phyloP scores from a whole-genome alignment of 2,888 invertebrate genomes.

The Gandaritis pyraliata region DNA sequence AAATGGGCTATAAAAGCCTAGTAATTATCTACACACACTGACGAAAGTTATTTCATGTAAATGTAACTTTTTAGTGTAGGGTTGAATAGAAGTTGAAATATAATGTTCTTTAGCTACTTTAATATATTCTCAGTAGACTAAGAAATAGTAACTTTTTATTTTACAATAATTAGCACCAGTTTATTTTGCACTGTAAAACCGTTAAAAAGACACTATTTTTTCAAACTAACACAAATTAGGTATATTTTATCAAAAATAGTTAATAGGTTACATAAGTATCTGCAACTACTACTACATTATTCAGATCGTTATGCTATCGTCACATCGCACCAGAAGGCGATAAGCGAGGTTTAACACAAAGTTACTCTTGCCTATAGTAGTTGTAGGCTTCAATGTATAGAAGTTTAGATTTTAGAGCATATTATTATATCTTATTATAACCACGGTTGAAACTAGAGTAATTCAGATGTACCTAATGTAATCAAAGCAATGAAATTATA shows the following conservation, averaged over 20 bases:
- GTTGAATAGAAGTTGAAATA: slow-evolving; percentile 20
- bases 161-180: slow-evolving; percentile 57
- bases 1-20: no score
- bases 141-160: slow-evolving; percentile 27
- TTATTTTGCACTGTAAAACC: slow-evolving; percentile 57
- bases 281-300: no score
- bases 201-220: slow-evolving; percentile 53
- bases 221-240: slow-evolving; percentile 44
- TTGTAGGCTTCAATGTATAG: slow-evolving; percentile 42
- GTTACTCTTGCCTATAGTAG: slow-evolving; percentile 38
- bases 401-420: slow-evolving; percentile 23
- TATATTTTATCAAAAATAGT: slow-evolving; percentile 31
- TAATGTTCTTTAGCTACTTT: background rate
- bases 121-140: slow-evolving; percentile 30
- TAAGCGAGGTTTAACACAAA: slow-evolving; percentile 5
- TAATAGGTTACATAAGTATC: slow-evolving; percentile 5
- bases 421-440: slow-evolving; percentile 23
- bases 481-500: slow-evolving; percentile 73
- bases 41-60: no score
- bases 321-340: background rate
- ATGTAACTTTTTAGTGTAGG: background rate
- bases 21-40: no score
- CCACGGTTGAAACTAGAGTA: slow-evolving; percentile 39
- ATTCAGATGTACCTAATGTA: slow-evolving; percentile 47
- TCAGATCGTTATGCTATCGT: no score